phyloP scores from a whole-genome alignment of 2,113 vertebrate species.

The Arizona elegans region DNA sequence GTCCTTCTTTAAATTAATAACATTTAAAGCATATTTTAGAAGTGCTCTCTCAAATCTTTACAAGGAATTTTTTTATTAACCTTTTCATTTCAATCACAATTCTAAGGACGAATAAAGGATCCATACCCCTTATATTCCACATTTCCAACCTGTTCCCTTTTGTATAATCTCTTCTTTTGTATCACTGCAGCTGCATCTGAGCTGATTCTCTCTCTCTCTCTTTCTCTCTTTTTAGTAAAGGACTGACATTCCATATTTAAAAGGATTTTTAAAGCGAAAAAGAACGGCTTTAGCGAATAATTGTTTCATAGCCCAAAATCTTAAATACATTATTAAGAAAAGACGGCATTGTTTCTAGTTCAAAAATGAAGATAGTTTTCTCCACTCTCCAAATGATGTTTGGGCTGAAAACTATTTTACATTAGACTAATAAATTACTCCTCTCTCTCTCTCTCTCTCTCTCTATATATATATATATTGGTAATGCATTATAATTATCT shows the following conservation, averaged over 20 bases:
- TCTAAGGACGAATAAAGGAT: slow-evolving; percentile 62
- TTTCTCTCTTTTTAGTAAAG: slow-evolving; percentile 2
- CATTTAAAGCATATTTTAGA: slow-evolving; percentile 37
- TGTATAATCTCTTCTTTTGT: slow-evolving; percentile 58
- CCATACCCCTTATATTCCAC: slow-evolving; percentile 45
- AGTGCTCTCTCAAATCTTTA: slow-evolving; percentile 34
- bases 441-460: slow-evolving; percentile 69
- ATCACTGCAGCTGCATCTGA: slow-evolving; percentile 57
- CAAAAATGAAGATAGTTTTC: slow-evolving; percentile 72
- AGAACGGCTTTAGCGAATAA: slow-evolving; percentile 59
- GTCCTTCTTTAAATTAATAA: slow-evolving; percentile 26
- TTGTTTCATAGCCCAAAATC: slow-evolving; percentile 58
- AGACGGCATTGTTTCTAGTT: slow-evolving; percentile 70
- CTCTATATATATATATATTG: neutral
- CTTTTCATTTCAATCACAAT: slow-evolving; percentile 58
- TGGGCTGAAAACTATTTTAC: slow-evolving; percentile 80
- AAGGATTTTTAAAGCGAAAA: slow-evolving; percentile 51
- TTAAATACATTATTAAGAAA: slow-evolving; percentile 69
- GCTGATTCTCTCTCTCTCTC: slow-evolving; percentile 47
- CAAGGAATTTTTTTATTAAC: slow-evolving; percentile 54
- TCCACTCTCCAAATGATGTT: neutral
- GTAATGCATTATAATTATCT: slow-evolving; percentile 84
- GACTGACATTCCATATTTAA: slow-evolving; percentile 62
- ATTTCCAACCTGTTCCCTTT: slow-evolving; percentile 53
- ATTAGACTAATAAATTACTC: slow-evolving; percentile 84